These are phyloP conservation scores for Homarus americanus DNA, from an alignment of 1,140 invertebrate species.

Conservation along the genomic window DNA sequence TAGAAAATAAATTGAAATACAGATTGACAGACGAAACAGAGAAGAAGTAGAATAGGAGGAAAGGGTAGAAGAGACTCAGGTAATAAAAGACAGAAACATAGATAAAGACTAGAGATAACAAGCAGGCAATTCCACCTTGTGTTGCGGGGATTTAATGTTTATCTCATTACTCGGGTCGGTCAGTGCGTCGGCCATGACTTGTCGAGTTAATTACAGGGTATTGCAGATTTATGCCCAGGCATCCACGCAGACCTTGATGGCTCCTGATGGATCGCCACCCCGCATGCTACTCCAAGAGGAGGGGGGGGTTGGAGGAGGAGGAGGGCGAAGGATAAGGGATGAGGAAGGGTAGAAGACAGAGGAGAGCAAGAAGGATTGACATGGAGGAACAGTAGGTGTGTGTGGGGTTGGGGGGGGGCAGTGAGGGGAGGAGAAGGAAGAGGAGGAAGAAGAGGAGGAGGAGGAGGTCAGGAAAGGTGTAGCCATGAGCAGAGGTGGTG, in stretches of 20 bases:
- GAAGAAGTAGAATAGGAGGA: neutral
- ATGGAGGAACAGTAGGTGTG: neutral
- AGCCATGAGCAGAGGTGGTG: neutral
- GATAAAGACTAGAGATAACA: neutral
- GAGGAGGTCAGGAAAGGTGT: neutral
- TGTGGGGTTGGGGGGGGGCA: neutral
- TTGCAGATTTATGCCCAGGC: constrained; percentile 68
- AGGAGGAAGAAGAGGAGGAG: neutral
- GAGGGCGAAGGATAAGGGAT: neutral
- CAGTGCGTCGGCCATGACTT: constrained; percentile 54
- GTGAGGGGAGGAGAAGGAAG: neutral
- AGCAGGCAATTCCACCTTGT: constrained; percentile 35
- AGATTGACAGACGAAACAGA: neutral
- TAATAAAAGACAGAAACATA: neutral
- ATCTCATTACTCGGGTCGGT: constrained; percentile 55
- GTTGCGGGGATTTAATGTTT: constrained; percentile 46
- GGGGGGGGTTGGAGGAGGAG: neutral
- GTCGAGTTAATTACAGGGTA: constrained; percentile 69
- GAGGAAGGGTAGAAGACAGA: neutral
- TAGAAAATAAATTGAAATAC: neutral
- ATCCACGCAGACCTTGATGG: constrained; percentile 64
- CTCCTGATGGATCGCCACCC: constrained; percentile 60
- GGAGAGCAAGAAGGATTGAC: neutral
- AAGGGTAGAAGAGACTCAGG: neutral
- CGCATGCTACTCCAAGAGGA: constrained; percentile 46